A percentile compares a stretch with the other conserved stretches of the same genome.
These are phyloP conservation scores for Pocillopora grandis DNA, from an alignment of 92 coral and sea anemone genomes.

Conservation along the genomic window DNA sequence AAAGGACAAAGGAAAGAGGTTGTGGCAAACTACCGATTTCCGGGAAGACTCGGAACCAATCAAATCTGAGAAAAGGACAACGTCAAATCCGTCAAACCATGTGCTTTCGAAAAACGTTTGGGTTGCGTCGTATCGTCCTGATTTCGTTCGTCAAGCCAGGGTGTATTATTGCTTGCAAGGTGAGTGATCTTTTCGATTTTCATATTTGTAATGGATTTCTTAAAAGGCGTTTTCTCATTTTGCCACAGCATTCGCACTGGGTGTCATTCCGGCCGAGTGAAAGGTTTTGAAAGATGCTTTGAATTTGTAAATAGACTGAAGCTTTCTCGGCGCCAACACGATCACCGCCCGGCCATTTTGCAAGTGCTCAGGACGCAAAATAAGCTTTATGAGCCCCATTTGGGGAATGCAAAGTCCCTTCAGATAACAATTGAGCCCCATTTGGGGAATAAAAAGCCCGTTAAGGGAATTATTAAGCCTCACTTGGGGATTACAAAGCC, in stretches of 20 bases:
- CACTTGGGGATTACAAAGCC: too few species aligned
- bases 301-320: background rate
- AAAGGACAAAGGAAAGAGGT: background rate
- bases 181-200: background rate
- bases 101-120: background rate
- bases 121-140: background rate
- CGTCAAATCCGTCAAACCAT: background rate
- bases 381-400: too few species aligned
- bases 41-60: background rate
- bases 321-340: background rate
- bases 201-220: background rate
- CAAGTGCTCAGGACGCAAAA: too few species aligned
- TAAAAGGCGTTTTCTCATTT: background rate
- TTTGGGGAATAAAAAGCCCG: too few species aligned
- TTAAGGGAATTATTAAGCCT: too few species aligned
- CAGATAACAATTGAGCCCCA: too few species aligned
- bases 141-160: too few species aligned
- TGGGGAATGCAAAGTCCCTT: too few species aligned
- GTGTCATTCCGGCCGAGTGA: constrained; percentile 7
- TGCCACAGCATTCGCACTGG: background rate
- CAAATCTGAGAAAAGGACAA: background rate
- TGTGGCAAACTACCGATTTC: background rate
- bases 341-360: background rate
- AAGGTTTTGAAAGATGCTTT: constrained; percentile 15
- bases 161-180: background rate